Evolutionary conservation across 2,888 invertebrate species (phyloP), one percentile per base, ranked within the genome.

Genomic region (Anarsia innoxiella): DNA sequence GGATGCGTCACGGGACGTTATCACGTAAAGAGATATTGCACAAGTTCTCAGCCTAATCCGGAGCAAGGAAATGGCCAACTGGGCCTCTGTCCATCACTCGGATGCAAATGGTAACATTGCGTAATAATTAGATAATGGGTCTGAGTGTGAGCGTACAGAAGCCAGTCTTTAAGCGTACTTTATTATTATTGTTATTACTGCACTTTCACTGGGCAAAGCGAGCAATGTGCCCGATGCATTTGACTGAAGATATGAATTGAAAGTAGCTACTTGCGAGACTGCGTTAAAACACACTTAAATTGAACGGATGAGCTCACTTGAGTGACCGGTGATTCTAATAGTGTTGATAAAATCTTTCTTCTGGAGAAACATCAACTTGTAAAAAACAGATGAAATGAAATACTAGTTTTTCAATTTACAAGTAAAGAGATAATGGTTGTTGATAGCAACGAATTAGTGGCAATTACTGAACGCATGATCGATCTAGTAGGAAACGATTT

Each of bases 401-500:
- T n/a, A n/a, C n/a, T n/a, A n/a, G n/a, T n/a, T n/a, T n/a, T n/a
- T n/a, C n/a, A n/a, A n/a, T n/a, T n/a, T n/a, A n/a, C n/a, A n/a
- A n/a, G n/a, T n/a, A n/a, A n/a, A n/a, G 28, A 32, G 32, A 23
- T 30, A 34, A 12, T 23, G 2, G n/a, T 23, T 12, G 23, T 44
- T 54, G 51, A 48, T 49, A 44, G 45, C 48, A 46, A 47, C 47
- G 49, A 65, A 67, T 66, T 65, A 66, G 48, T 49, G 48, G 44
- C 51, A 56, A 68, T 76, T 61, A 77, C 68, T 73, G 66, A 68
- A 76, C 68, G 74, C 78, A 71, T 80, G 76, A 83, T 83, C 69
- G 72, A 69, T 65, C 73, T 76, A 75, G 70, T 78, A 72, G 78
- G 75, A 79, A 83, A 74, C 72, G 74, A 78, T 82, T 82, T 82